Base-by-base conservation (phyloP, 2,888 invertebrate genomes). In the Drosophila mettleri region DNA sequence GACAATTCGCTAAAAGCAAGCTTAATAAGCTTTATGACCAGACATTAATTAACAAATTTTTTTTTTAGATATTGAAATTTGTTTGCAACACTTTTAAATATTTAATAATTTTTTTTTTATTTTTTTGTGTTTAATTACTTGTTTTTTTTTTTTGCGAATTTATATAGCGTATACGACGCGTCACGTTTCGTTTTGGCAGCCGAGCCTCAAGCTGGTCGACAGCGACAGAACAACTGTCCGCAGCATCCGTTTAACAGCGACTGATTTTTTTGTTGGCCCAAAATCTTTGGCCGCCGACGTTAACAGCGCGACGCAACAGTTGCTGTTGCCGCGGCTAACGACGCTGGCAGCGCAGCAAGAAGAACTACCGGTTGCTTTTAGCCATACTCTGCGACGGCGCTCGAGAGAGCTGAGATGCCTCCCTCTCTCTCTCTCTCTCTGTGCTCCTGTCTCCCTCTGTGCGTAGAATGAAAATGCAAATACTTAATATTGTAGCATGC, bases 321-420 rank as follows among this genome's bases (percentile, higher is more conserved):
- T 24, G 31, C 31, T 12, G 77, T 41, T 12, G 29, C 10, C 53
- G 45, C 45, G 31, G 3, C 22, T 3, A 12, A 2, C 4, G 58
- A 5, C 59, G 48, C 31, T 0, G 54, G 54, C 39, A 38, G 60
- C 60, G 60, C 61, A 46, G 76, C 70, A 59, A 69, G 79, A 59
- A 69, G 79, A 82, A 88, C 83, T 82, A 82, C 88, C 88, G 86
- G 82, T 82, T 88, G 82, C 82, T 81, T 84, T 33, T n/a, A 22
- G 33, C 9, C 20, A 48, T 48, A 59, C 34, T 59, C 55, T 78
- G 67, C 53, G 74, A 46, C 53, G 64, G 43, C 75, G 59, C 59
- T 65, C 49, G n/a, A n/a, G n/a, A n/a, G n/a, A n/a, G n/a, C n/a
- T n/a, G n/a, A n/a, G n/a, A n/a, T n/a, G 14, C 20, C 10, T 16